These are phyloP conservation scores for Mareca penelope DNA, from an alignment of 2,797 vertebrate genomes.

Conservation along the genomic window DNA sequence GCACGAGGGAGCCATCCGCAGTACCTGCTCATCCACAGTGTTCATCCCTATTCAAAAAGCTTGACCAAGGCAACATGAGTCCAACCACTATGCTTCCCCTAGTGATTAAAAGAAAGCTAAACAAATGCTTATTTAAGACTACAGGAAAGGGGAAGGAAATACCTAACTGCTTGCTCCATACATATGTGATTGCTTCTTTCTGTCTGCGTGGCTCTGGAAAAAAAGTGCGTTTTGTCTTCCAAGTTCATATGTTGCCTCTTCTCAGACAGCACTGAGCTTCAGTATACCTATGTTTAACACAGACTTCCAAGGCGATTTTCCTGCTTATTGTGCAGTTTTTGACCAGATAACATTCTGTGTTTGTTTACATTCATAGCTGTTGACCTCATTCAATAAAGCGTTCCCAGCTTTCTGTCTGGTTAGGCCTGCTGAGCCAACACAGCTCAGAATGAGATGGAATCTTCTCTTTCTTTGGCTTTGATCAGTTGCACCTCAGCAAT, in stretches of 20 bases:
- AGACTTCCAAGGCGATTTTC: neutral
- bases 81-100: neutral
- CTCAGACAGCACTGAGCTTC: neutral
- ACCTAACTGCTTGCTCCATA: neutral
- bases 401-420: neutral
- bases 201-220: neutral
- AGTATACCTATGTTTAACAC: rapidly evolving
- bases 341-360: neutral
- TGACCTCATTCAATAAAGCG: neutral
- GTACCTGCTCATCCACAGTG: neutral
- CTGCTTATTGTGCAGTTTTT: neutral
- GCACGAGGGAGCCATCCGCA: neutral
- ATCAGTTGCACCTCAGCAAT: neutral
- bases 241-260: neutral
- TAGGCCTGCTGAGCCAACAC: neutral
- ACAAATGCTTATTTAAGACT: neutral
- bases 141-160: neutral
- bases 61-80: neutral
- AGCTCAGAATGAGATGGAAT: neutral
- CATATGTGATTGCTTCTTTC: neutral
- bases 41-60: neutral
- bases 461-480: neutral
- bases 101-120: neutral
- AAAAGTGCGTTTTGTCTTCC: neutral
- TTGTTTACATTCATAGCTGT: neutral